These are phyloP conservation scores for Helicoverpa armigera DNA, from an alignment of 1,140 invertebrate species.

Conservation along the genomic window DNA sequence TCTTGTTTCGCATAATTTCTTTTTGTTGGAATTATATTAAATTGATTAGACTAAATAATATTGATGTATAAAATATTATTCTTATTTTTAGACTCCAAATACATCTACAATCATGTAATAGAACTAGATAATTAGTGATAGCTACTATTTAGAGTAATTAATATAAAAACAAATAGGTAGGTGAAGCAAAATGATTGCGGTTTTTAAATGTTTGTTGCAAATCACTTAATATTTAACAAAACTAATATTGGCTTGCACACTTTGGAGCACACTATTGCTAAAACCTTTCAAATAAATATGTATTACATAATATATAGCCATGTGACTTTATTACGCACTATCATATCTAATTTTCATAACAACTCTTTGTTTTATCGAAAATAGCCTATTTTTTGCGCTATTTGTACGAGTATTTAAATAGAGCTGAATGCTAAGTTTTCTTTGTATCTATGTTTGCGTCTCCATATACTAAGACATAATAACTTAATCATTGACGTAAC, in stretches of 20 bases:
- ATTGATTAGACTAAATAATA: conserved; percentile 51
- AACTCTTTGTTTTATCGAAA: too few species aligned
- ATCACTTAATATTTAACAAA: conserved; percentile 43
- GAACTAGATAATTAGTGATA: conserved; percentile 56
- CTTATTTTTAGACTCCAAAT: conserved; percentile 82
- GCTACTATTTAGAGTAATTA: not conserved
- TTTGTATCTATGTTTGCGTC: too few species aligned
- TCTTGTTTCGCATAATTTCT: conserved; percentile 53
- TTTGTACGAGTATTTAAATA: too few species aligned
- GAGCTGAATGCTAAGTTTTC: too few species aligned
- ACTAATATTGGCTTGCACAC: too few species aligned
- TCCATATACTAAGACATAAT: conserved; percentile 39
- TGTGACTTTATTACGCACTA: too few species aligned
- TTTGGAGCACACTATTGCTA: too few species aligned
- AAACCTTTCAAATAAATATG: conserved; percentile 9
- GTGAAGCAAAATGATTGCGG: conserved; percentile 64
- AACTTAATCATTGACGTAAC: conserved; percentile 13
- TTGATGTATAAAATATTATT: conserved; percentile 72
- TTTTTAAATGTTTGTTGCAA: conserved; percentile 69
- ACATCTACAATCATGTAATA: conserved; percentile 68
- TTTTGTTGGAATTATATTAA: conserved; percentile 58
- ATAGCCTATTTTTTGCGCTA: too few species aligned
- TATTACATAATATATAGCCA: too few species aligned
- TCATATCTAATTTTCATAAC: too few species aligned
- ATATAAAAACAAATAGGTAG: conserved; percentile 26